A percentile compares a stretch with the other conserved stretches of the same genome.
Evolutionary conservation across 2,113 vertebrate genomes (phyloP).

Genomic region (Pedetes capensis): DNA sequence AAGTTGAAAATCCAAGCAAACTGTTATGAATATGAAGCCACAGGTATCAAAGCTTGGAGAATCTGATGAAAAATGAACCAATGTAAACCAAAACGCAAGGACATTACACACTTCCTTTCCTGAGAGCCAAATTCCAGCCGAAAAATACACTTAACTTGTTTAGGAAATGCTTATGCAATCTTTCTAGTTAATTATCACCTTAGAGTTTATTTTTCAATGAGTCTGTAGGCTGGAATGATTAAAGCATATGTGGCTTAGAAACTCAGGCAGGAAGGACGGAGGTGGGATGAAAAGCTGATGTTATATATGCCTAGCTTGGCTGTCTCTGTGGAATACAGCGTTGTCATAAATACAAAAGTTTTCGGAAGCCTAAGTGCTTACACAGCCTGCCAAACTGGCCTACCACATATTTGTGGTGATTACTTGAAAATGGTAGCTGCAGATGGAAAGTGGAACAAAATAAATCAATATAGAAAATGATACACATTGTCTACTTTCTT

Average conservation of each 20-base stretch:
- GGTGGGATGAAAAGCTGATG: background rate
- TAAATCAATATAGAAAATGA: background rate
- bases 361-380: background rate
- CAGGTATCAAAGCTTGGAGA: conserved; percentile 52
- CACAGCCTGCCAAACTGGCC: background rate
- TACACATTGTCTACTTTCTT: background rate
- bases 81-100: conserved; percentile 8
- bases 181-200: conserved; percentile 73
- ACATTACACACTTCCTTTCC: background rate
- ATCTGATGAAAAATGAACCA: conserved; percentile 59
- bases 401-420: background rate
- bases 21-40: conserved; percentile 54
- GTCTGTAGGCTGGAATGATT: conserved; percentile 48
- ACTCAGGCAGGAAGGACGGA: conserved; percentile 10
- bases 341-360: background rate
- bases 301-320: background rate
- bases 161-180: conserved; percentile 41
- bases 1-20: conserved; percentile 71
- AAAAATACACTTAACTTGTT: conserved; percentile 30
- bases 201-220: conserved; percentile 66
- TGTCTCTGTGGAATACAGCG: background rate
- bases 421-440: background rate
- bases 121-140: conserved; percentile 18
- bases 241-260: conserved; percentile 12
- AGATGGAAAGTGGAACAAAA: background rate